Percentiles rank a stretch among this genome's conserved stretches.
Evolutionary conservation across 2,797 vertebrate species (phyloP).

Genomic region (Coregonus suidteri): DNA sequence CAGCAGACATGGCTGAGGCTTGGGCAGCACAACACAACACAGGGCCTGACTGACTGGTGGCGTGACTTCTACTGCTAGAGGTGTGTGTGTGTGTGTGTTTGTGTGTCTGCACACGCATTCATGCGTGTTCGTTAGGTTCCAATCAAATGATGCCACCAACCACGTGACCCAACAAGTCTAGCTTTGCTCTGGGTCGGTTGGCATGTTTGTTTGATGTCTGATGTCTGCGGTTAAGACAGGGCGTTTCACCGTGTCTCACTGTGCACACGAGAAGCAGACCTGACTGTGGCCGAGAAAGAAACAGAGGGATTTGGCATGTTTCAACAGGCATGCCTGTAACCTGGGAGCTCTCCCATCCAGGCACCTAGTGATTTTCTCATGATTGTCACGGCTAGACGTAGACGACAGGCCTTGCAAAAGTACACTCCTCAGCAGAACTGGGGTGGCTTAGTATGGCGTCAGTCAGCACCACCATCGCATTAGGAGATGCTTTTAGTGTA

Average conservation of each 20-base stretch:
- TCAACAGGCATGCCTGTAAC: constrained; percentile 83
- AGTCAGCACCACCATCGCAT: constrained; percentile 76
- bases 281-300: background rate
- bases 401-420: constrained; percentile 77
- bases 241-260: constrained; percentile 72
- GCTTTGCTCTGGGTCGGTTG: constrained; percentile 68
- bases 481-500: constrained; percentile 52
- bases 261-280: constrained; percentile 52
- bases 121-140: constrained; percentile 58
- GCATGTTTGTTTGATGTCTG: constrained; percentile 76
- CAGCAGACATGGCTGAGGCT: constrained; percentile 57
- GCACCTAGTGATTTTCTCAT: constrained; percentile 81
- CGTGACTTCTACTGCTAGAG: constrained; percentile 39
- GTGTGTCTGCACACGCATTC: constrained; percentile 44
- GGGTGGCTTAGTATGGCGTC: constrained; percentile 81
- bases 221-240: constrained; percentile 84
- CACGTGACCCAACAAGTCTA: constrained; percentile 80
- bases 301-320: constrained; percentile 76
- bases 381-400: constrained; percentile 78
- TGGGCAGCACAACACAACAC: constrained; percentile 25
- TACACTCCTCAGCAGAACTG: constrained; percentile 76
- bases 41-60: constrained; percentile 64
- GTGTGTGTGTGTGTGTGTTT: constrained; percentile 29
- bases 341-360: constrained; percentile 74
- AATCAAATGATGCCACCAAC: constrained; percentile 14